Conservation (phyloP, 2,797 vertebrate species). For the Otolemur crassicaudatus region DNA sequence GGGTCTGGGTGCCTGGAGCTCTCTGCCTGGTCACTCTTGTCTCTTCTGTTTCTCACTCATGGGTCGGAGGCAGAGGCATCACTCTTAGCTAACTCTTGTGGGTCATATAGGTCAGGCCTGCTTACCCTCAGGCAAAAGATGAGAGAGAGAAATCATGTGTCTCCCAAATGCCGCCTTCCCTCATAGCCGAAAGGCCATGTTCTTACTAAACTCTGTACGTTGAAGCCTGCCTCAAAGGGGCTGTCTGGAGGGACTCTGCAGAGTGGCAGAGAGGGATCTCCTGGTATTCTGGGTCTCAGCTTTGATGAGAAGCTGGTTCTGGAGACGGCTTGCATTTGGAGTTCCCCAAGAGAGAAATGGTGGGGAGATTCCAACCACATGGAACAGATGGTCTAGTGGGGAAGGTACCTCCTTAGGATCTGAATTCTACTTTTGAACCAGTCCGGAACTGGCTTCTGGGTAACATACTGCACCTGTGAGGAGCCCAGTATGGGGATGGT, state of each 20-base stretch:
- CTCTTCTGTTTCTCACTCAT: background rate
- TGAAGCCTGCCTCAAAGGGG: background rate
- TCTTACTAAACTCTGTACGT: background rate
- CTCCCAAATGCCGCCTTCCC: background rate
- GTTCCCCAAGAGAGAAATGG: background rate
- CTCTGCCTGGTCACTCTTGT: background rate
- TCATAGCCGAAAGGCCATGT: background rate
- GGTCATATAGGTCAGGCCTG: background rate
- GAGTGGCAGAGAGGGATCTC: background rate
- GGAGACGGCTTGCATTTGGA: too few species aligned
- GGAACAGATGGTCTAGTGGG: fast-evolving
- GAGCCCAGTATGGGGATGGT: fast-evolving
- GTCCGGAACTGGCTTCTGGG: background rate
- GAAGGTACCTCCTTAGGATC: background rate
- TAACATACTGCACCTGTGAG: fast-evolving
- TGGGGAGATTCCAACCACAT: fast-evolving
- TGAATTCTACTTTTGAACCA: background rate
- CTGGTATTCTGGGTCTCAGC: fast-evolving
- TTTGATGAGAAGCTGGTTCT: background rate
- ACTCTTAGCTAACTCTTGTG: background rate
- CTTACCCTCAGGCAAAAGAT: background rate
- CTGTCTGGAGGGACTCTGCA: background rate
- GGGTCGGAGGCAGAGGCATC: background rate
- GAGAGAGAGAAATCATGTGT: background rate
- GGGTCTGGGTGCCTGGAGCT: background rate